Evolutionary conservation across 1,140 invertebrate genomes (phyloP).

Genomic region (Calephelis virginiensis): DNA sequence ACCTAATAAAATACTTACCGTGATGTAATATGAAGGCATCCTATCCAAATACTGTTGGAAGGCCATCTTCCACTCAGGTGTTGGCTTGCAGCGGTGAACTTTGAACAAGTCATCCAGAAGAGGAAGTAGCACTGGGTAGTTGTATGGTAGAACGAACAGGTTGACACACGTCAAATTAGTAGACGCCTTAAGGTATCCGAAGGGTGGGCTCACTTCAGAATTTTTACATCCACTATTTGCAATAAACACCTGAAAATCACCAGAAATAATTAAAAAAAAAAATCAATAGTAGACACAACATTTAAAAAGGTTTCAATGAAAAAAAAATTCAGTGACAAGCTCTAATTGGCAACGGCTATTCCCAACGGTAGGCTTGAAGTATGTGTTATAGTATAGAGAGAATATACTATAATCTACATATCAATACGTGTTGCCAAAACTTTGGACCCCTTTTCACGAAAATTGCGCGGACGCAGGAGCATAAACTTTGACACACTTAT

Average conservation of each 20-base stretch:
- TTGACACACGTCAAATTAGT: constrained; percentile 97
- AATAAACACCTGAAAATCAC: constrained; percentile 87
- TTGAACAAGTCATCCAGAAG: constrained; percentile 95
- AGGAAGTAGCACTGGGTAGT: constrained; percentile 96
- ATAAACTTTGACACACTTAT: too few species aligned
- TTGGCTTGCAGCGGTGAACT: constrained; percentile 93
- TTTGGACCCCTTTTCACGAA: too few species aligned
- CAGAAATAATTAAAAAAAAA: neutral
- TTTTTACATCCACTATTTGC: constrained; percentile 91
- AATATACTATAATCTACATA: too few species aligned
- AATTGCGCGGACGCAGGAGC: too few species aligned
- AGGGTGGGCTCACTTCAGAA: constrained; percentile 93
- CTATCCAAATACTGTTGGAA: constrained; percentile 96
- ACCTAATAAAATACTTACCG: constrained; percentile 80
- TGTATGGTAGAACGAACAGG: constrained; percentile 98
- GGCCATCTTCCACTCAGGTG: constrained; percentile 91
- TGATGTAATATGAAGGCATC: constrained; percentile 97
- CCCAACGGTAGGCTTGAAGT: too few species aligned
- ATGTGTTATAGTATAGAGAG: too few species aligned
- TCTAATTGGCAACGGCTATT: too few species aligned
- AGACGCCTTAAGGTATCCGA: constrained; percentile 98
- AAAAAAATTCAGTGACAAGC: too few species aligned
- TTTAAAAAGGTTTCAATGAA: too few species aligned
- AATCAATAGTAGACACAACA: neutral
- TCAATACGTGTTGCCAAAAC: too few species aligned